Conservation (phyloP, 35 echinoderm and acorn worm genomes). For the Hemicentrotus pulcherrimus region DNA sequence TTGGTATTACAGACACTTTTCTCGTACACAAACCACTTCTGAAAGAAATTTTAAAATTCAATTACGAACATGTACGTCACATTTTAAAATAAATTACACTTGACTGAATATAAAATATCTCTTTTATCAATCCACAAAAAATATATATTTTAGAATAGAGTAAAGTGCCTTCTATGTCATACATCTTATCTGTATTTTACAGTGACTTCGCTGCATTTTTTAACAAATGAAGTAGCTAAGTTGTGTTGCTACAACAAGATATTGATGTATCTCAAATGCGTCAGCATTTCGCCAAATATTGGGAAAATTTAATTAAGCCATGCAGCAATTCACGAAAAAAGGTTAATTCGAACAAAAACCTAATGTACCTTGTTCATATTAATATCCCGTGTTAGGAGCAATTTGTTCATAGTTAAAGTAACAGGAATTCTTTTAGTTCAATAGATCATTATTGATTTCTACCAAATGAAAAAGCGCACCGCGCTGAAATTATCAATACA, state of each 20-base stretch:
- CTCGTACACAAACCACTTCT: too few relatives aligned
- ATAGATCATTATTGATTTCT: not conserved
- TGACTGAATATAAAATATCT: too few relatives aligned
- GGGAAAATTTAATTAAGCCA: not conserved
- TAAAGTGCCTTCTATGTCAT: too few relatives aligned
- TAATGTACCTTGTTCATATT: not conserved
- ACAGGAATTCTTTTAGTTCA: not conserved
- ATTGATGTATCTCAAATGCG: not conserved
- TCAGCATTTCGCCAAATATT: not conserved
- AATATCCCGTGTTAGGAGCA: not conserved
- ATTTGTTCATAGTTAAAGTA: not conserved
- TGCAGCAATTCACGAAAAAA: not conserved
- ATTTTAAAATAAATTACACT: too few relatives aligned
- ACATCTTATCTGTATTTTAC: too few relatives aligned
- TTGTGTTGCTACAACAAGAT: not conserved
- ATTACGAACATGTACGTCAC: too few relatives aligned
- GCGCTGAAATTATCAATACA: not conserved
- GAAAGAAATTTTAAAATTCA: too few relatives aligned
- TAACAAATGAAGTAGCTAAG: too few relatives aligned
- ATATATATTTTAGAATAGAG: too few relatives aligned
- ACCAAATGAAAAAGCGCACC: not conserved
- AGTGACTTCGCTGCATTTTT: too few relatives aligned
- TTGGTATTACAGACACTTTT: too few relatives aligned
- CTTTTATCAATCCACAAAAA: too few relatives aligned
- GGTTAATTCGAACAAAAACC: not conserved